Base-by-base conservation (phyloP, 2,113 vertebrate species). In the Brienomyrus brachyistius region DNA sequence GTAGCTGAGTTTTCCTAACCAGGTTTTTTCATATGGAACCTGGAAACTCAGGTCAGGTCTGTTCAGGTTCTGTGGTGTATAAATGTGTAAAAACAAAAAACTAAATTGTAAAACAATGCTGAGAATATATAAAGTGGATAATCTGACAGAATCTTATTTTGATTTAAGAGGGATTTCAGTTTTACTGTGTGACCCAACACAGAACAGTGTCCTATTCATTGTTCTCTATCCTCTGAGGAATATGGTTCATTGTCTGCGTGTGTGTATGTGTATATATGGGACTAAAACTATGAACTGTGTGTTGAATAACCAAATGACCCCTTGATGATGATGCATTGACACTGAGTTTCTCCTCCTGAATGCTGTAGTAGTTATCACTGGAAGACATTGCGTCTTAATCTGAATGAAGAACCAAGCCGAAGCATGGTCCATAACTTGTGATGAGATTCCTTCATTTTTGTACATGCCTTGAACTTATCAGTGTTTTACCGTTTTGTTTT, bases 11-110 rank as follows among this genome's bases (percentile, higher is more conserved):
- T 21, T 88, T 43, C 23, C 50, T 83, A 62, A 88, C 59, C 52
- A 23, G 89, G 45, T 87, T 86, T 40, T 19, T 89, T 86, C 83
- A 45, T 89, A 21, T 89, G 86, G 85, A 91, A 91, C 91, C 23
- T 52, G 92, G 77, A 89, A 88, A 91, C 94, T 95, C 95, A 94
- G 95, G 94, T 93, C 77, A 1, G 52, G 92, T 88, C 90, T 91
- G 92, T 94, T 95, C 94, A 94, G 94, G 94, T 91, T 93, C 23
- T 51, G 2, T 54, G 19, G 48, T 89, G 50, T 56, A 77, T 82
- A 43, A 77, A 80, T 77, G 70, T 77, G 6, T 6, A 77, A 74
- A 13, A 27, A 31, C 13, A 13, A n/a, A 74, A 3, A 66, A 66
- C 17, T 19, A 54, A 54, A 54, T 54, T 70, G 62, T 70, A 31